Conservation (phyloP, 37 sponge, comb jelly and placozoan genomes). For the Agelas oroides region DNA sequence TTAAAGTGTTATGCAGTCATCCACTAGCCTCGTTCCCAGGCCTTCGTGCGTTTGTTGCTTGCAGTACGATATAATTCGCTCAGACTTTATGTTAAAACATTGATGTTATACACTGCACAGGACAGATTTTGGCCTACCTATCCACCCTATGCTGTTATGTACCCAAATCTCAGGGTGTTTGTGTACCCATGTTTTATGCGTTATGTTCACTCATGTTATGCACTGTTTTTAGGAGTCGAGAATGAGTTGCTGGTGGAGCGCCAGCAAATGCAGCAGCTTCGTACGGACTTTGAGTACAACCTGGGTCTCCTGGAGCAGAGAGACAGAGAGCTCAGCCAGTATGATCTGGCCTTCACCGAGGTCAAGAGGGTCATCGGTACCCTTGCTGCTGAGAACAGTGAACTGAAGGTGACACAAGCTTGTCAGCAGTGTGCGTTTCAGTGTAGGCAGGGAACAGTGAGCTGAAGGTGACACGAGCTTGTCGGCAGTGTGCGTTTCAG, state of each 20-base stretch:
- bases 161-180: too few relatives aligned
- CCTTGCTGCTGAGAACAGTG: conserved; percentile 61
- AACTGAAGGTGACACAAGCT: conserved; percentile 57
- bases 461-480: too few relatives aligned
- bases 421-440: not conserved
- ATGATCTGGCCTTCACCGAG: conserved; percentile 49
- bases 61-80: too few relatives aligned
- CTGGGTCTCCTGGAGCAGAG: conserved; percentile 45
- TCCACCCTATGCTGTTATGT: too few relatives aligned
- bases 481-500: too few relatives aligned
- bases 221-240: not conserved
- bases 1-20: too few relatives aligned
- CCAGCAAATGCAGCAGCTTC: conserved; percentile 14
- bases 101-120: too few relatives aligned
- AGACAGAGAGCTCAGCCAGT: conserved; percentile 53
- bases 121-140: too few relatives aligned
- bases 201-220: not conserved
- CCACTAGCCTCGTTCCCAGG: too few relatives aligned
- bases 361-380: conserved; percentile 32
- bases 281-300: conserved; percentile 61
- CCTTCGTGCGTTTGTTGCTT: too few relatives aligned
- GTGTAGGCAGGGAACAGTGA: too few relatives aligned
- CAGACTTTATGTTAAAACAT: too few relatives aligned
- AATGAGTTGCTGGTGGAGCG: conserved; percentile 12
- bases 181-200: not conserved